Evolutionary conservation across 2,113 vertebrate genomes (phyloP), one percentile per base, ranked within the genome.

Genomic region (Eleginops maclovinus): DNA sequence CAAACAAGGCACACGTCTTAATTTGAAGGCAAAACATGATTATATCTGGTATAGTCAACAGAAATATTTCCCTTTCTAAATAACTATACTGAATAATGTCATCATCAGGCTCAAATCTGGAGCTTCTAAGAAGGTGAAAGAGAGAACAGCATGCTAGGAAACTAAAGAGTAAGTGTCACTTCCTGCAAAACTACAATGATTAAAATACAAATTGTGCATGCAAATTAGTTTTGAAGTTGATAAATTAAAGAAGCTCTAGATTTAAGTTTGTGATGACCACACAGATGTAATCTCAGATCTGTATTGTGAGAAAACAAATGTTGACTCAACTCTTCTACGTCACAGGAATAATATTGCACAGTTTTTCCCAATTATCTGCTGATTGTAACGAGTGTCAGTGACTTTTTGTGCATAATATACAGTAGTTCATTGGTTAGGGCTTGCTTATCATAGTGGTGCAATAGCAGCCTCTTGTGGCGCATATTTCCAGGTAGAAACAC

Each of bases 381-480:
- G 2, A 51, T 80, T 28, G 31, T 28, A 60, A 54, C 26, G 9
- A 65, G 16, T 79, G 64, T 51, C 47, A 73, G 65, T 50, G 50
- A 58, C 19, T 44, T n/a, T 63, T 72, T 67, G 14, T 72, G 49
- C 62, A 77, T 44, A 51, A 46, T 15, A 44, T 41, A 72, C 36
- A 76, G 68, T 65, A 61, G 47, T 41, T 75, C 54, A 78, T 36
- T 64, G 14, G 66, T 62, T 40, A 46, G 11, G 19, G 26, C 53
- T 66, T 73, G 43, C 54, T 62, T n/a, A 16, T 59, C 11, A 74
- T 82, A 72, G 46, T 87, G 68, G 69, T 75, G 62, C 87, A 85
- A 85, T 50, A 81, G 76, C 79, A 70, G 17, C 90, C 88, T 87
- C 90, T 92, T 86, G 85, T 91, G 92, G 86, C 31, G 7, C 2